Conservation (phyloP, 1,140 invertebrate species). For the Eumeta japonica region DNA sequence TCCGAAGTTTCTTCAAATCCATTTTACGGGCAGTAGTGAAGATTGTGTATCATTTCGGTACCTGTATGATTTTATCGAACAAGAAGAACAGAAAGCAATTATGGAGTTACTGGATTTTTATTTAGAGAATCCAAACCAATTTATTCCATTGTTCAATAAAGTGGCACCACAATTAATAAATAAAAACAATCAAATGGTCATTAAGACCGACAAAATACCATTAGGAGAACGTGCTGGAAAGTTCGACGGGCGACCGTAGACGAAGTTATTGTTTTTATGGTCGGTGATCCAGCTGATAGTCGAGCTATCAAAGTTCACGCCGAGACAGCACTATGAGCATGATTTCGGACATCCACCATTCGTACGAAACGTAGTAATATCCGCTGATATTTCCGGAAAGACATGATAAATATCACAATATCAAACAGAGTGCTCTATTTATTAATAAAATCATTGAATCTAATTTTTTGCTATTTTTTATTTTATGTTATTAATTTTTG, state of each 20-base stretch:
- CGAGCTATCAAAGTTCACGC: too few species aligned
- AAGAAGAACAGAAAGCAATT: conserved; percentile 21
- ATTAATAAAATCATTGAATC: too few species aligned
- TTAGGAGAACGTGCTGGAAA: conserved; percentile 37
- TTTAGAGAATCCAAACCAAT: conserved; percentile 30
- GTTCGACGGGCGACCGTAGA: conserved; percentile 41
- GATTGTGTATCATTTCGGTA: conserved; percentile 16
- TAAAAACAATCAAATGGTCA: conserved; percentile 31
- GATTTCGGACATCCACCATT: conserved; percentile 41
- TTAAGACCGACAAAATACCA: conserved; percentile 34
- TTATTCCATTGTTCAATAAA: conserved; percentile 30
- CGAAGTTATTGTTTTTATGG: too few species aligned
- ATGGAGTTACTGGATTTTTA: conserved; percentile 27
- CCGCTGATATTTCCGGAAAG: conserved; percentile 38
- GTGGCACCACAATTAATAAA: conserved; percentile 28
- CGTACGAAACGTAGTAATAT: conserved; percentile 46
- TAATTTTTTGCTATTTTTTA: too few species aligned
- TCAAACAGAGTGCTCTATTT: conserved; percentile 26
- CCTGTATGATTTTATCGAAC: conserved; percentile 16
- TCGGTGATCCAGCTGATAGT: too few species aligned
- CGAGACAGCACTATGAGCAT: conserved; percentile 25
- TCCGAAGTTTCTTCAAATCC: conserved; percentile 45
- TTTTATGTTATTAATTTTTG: too few species aligned
- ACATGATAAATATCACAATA: conserved; percentile 35
- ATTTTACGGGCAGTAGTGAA: conserved; percentile 36